Conservation (phyloP, 2,888 invertebrate species). For the Allacma fusca region DNA sequence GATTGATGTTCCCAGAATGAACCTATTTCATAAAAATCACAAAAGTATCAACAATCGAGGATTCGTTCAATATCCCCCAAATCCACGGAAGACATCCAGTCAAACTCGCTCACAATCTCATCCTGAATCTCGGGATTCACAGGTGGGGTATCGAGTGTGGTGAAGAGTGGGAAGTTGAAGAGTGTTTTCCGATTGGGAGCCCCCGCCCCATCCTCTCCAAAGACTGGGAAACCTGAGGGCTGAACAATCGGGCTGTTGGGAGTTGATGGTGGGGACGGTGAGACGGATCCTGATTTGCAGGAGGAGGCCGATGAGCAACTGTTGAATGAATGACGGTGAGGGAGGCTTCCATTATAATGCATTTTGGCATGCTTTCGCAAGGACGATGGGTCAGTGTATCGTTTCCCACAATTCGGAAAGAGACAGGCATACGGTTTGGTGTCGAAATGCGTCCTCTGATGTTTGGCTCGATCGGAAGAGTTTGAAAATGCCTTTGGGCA, state of each 20-base stretch:
- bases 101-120: conserved; percentile 46
- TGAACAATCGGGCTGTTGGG: conserved; percentile 43
- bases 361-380: conserved; percentile 55
- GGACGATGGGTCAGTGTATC: conserved; percentile 56
- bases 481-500: conserved; percentile 98
- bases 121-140: background rate
- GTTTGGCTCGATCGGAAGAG: conserved; percentile 97
- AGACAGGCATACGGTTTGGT: conserved; percentile 64
- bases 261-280: conserved; percentile 34
- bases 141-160: background rate
- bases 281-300: conserved; percentile 13
- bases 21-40: too few relatives aligned
- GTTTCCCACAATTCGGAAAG: conserved; percentile 52
- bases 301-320: background rate
- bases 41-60: conserved; percentile 26
- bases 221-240: background rate
- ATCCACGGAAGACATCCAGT: conserved; percentile 52
- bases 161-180: background rate
- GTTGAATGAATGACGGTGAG: background rate
- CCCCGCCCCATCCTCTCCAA: too few relatives aligned
- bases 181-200: background rate
- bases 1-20: too few relatives aligned
- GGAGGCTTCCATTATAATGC: conserved; percentile 41
- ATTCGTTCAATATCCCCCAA: conserved; percentile 53
- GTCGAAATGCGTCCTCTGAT: conserved; percentile 97